Percentiles rank a stretch among this genome's conserved stretches.
These are phyloP conservation scores for Nesidiocoris tenuis DNA, from an alignment of 2,888 invertebrate species.

Conservation along the genomic window DNA sequence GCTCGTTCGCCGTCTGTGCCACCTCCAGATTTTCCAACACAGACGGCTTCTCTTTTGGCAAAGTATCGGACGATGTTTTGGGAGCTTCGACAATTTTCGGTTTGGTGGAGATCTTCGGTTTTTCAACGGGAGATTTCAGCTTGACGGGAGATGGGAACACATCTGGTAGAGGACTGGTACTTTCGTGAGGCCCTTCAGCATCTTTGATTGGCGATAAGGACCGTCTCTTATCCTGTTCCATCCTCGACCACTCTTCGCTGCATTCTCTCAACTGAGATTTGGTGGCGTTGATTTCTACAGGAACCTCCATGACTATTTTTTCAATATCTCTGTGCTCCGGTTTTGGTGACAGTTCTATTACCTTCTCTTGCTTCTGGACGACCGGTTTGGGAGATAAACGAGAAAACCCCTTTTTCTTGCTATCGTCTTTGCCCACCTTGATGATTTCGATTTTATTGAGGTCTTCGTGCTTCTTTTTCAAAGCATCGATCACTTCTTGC, in stretches of 20 bases:
- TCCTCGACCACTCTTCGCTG: constrained; percentile 17
- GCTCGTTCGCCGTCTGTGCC: not conserved
- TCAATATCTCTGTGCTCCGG: constrained; percentile 34
- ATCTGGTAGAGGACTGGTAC: not conserved
- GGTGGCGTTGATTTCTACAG: constrained; percentile 34
- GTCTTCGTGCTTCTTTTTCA: constrained; percentile 39
- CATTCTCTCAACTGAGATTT: constrained; percentile 31
- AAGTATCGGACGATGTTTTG: not conserved
- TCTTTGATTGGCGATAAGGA: not conserved
- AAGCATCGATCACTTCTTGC: constrained; percentile 51
- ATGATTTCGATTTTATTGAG: constrained; percentile 41
- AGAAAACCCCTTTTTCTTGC: constrained; percentile 20
- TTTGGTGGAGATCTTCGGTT: not conserved
- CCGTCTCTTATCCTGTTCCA: not conserved
- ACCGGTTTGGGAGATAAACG: constrained; percentile 27
- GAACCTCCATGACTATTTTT: constrained; percentile 28
- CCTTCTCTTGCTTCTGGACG: constrained; percentile 39
- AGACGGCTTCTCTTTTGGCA: not conserved
- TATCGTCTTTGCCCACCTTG: constrained; percentile 35
- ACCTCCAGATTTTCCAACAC: not conserved
- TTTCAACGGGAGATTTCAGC: not conserved
- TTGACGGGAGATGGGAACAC: not conserved
- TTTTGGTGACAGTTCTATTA: constrained; percentile 33
- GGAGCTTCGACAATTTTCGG: not conserved
- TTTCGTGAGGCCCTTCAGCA: not conserved